These are phyloP conservation scores for Sinhomidia bicolor DNA, from an alignment of 2,888 invertebrate species.

Conservation along the genomic window DNA sequence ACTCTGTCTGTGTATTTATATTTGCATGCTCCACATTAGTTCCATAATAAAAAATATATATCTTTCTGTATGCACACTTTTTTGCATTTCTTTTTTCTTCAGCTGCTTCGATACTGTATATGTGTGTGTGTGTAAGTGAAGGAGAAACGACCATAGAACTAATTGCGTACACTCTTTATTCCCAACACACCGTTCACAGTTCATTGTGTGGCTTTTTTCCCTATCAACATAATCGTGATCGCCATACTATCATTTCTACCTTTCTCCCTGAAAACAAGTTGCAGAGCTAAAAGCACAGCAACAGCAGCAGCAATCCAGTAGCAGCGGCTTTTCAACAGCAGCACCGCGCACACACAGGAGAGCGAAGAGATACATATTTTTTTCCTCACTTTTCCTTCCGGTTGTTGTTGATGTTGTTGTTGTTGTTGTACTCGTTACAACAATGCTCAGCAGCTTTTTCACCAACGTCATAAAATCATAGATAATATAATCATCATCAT, in stretches of 20 bases:
- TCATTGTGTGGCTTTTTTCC: constrained; percentile 66
- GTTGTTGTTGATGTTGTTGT: constrained; percentile 19
- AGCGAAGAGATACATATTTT: background rate
- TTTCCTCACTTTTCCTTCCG: constrained; percentile 11
- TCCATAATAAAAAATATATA: too few species aligned
- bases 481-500: constrained; percentile 27
- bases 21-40: too few species aligned
- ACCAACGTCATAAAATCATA: background rate
- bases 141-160: background rate
- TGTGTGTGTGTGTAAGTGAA: background rate
- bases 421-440: constrained; percentile 30
- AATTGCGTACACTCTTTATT: background rate
- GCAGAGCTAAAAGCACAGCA: constrained; percentile 35
- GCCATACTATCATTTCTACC: constrained; percentile 49
- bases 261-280: constrained; percentile 67
- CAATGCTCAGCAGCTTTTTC: constrained; percentile 41
- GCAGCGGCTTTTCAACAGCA: constrained; percentile 15
- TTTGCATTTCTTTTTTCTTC: background rate
- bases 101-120: background rate
- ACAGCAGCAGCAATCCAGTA: background rate
- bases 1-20: background rate
- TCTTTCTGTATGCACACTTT: background rate
- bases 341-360: background rate
- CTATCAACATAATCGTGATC: constrained; percentile 34
- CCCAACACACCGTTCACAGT: constrained; percentile 9